Evolutionary conservation across 2,113 vertebrate genomes (phyloP).

Genomic region (Psettodes erumei): DNA sequence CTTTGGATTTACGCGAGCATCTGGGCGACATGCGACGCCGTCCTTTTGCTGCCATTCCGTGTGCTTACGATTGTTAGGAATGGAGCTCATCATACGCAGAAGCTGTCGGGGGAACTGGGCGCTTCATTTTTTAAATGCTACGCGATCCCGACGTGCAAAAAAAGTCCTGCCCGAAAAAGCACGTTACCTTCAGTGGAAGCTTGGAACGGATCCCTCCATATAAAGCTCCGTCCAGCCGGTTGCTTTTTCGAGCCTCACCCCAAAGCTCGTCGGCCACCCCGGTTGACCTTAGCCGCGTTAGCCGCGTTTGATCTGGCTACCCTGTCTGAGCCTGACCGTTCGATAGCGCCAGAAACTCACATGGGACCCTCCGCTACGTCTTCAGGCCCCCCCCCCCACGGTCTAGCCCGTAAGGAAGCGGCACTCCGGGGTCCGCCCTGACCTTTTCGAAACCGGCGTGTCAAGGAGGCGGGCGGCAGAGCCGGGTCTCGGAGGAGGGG

Average conservation of each 20-base stretch:
- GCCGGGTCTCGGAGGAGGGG: slow-evolving; percentile 46
- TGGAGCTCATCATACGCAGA: slow-evolving; percentile 15
- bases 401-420: slow-evolving; percentile 22
- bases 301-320: slow-evolving; percentile 36
- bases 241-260: slow-evolving; percentile 12
- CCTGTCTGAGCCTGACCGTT: slow-evolving; percentile 33
- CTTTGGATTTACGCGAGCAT: slow-evolving; percentile 1
- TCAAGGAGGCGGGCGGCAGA: slow-evolving; percentile 51
- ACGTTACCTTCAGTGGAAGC: too few relatives aligned
- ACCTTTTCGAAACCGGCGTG: slow-evolving; percentile 72
- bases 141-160: too few relatives aligned
- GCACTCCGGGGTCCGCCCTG: slow-evolving; percentile 33
- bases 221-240: slow-evolving; percentile 8
- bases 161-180: too few relatives aligned
- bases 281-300: slow-evolving; percentile 8
- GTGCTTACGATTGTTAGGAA: too few relatives aligned
- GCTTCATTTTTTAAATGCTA: too few relatives aligned
- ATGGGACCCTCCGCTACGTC: slow-evolving; percentile 29
- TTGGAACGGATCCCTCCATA: too few relatives aligned
- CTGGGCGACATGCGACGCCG: too few relatives aligned
- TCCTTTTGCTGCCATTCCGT: not conserved
- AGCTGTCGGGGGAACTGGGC: not conserved
- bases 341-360: slow-evolving; percentile 34
- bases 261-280: not conserved
- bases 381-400: slow-evolving; percentile 32